Evolutionary conservation across 2,888 invertebrate species (phyloP).

Genomic region (Sarcophaga caerulescens): DNA sequence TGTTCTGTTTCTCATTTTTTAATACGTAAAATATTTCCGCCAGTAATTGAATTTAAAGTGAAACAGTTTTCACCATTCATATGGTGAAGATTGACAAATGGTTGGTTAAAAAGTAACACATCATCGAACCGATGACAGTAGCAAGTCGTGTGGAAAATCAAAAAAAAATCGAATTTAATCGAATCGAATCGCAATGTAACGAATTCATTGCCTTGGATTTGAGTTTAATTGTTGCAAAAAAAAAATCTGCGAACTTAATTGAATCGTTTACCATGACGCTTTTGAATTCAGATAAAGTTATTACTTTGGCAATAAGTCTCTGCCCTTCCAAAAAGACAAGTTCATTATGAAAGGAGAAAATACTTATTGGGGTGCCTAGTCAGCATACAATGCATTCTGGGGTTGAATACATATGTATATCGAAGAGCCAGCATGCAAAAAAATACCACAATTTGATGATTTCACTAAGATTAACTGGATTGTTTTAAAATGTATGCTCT

Average conservation of each 20-base stretch:
- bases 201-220: neutral
- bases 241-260: neutral
- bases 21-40: constrained; percentile 25
- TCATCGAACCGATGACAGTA: neutral
- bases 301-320: neutral
- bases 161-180: too few relatives aligned
- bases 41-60: constrained; percentile 48
- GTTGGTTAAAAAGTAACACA: constrained; percentile 10
- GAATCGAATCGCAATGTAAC: neutral
- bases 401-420: too few relatives aligned
- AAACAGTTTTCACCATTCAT: constrained; percentile 20
- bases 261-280: neutral
- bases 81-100: constrained; percentile 29
- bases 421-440: too few relatives aligned
- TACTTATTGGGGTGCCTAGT: too few relatives aligned
- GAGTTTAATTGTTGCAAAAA: neutral
- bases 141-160: neutral
- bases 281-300: neutral
- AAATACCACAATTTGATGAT: too few relatives aligned
- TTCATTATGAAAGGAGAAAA: too few relatives aligned
- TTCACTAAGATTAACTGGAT: too few relatives aligned
- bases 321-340: too few relatives aligned
- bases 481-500: too few relatives aligned
- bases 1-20: neutral
- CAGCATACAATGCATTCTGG: too few relatives aligned